Conservation (phyloP, 2,888 invertebrate genomes). For the Thelaira solivaga region DNA sequence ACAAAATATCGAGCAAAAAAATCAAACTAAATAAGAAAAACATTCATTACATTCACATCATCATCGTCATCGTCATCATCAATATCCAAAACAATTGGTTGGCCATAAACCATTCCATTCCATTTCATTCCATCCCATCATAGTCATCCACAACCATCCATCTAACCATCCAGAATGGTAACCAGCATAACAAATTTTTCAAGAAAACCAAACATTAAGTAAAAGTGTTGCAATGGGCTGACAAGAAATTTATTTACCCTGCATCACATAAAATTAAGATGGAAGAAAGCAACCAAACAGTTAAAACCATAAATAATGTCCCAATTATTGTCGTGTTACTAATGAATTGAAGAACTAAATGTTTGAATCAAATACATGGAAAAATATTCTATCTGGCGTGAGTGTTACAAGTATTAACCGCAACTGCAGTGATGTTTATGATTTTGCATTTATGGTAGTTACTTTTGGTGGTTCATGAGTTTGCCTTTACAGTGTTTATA, state of each 20-base stretch:
- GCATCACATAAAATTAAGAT: not conserved
- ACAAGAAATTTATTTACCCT: constrained; percentile 24
- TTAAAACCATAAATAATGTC: not conserved
- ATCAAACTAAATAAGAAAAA: constrained; percentile 40
- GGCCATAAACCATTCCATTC: constrained; percentile 51
- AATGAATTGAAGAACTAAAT: constrained; percentile 24
- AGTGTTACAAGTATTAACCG: constrained; percentile 38
- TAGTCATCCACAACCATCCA: constrained; percentile 22
- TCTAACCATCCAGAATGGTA: constrained; percentile 39
- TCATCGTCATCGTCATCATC: constrained; percentile 51
- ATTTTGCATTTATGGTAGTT: constrained; percentile 58
- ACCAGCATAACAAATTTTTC: constrained; percentile 59
- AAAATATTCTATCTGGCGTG: constrained; percentile 34
- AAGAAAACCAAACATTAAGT: constrained; percentile 20
- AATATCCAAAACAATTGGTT: constrained; percentile 58
- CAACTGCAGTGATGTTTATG: constrained; percentile 59
- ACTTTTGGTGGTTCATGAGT: constrained; percentile 16
- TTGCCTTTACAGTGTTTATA: constrained; percentile 34
- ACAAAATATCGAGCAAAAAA: constrained; percentile 1
- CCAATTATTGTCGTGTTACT: constrained; percentile 1
- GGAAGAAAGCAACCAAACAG: not conserved
- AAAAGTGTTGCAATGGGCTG: constrained; percentile 23
- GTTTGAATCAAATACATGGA: no score
- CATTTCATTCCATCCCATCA: constrained; percentile 44
- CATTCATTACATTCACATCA: constrained; percentile 62